A percentile compares a stretch with the other conserved stretches of the same genome.
Evolutionary conservation across 2,113 vertebrate species (phyloP).

Genomic region (Capreolus pygargus): DNA sequence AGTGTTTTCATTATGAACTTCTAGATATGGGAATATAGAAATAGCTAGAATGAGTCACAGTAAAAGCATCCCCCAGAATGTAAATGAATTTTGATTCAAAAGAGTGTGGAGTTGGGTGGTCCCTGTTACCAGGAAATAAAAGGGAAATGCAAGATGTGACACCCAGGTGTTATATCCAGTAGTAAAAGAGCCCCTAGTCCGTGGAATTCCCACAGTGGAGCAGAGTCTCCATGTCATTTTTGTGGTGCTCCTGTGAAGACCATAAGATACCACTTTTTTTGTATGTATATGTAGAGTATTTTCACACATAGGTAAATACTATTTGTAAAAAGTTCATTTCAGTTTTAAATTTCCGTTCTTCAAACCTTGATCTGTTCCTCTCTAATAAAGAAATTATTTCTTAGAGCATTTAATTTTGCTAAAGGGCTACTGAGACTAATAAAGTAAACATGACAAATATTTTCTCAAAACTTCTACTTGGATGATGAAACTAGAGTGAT

Average conservation of each 20-base stretch:
- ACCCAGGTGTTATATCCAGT: neutral
- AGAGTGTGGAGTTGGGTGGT: neutral
- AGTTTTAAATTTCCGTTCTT: neutral
- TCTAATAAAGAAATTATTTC: neutral
- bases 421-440: neutral
- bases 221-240: rapidly evolving
- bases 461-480: neutral
- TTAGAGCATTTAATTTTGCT: neutral
- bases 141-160: neutral
- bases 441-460: neutral
- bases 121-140: neutral
- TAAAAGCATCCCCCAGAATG: neutral
- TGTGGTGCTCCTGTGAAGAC: neutral
- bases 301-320: neutral
- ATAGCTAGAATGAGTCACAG: neutral
- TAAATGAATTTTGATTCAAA: neutral
- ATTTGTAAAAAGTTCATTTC: neutral
- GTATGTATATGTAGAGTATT: neutral
- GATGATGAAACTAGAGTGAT: neutral
- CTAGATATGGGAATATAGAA: neutral
- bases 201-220: neutral
- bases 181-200: neutral
- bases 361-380: neutral
- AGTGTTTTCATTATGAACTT: neutral
- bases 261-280: neutral